These are phyloP conservation scores for Desmodus rotundus DNA, from an alignment of 2,113 vertebrate genomes.

Conservation along the genomic window DNA sequence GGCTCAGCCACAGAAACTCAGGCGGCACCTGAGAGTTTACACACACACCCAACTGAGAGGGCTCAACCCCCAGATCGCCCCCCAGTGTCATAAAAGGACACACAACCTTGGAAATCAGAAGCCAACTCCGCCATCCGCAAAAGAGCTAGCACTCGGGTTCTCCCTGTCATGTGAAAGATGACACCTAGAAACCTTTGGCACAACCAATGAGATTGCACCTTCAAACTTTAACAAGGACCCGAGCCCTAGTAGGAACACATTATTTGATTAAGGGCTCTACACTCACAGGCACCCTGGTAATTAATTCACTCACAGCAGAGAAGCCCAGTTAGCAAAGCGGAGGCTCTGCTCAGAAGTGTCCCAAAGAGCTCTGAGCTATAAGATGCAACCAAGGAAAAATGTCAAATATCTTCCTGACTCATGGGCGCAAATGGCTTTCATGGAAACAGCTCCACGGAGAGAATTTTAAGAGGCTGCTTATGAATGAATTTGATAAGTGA, in stretches of 20 bases:
- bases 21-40: background rate
- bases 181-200: background rate
- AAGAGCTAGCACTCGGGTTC: background rate
- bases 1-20: background rate
- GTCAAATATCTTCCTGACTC: background rate
- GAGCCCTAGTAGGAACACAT: background rate
- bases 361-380: background rate
- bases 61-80: background rate
- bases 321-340: background rate
- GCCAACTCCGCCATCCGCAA: background rate
- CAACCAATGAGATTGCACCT: background rate
- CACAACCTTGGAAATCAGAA: background rate
- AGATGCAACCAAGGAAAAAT: background rate
- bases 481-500: background rate
- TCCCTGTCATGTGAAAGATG: background rate
- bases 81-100: background rate
- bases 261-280: background rate
- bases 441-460: background rate
- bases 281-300: rapidly evolving
- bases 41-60: no score
- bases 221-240: background rate
- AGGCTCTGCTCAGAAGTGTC: background rate
- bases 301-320: background rate
- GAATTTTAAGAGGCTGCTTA: background rate
- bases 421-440: background rate